A percentile compares a stretch with the other conserved stretches of the same genome.
Evolutionary conservation across 2,797 vertebrate genomes (phyloP).

Genomic region (Accipiter superciliosus): DNA sequence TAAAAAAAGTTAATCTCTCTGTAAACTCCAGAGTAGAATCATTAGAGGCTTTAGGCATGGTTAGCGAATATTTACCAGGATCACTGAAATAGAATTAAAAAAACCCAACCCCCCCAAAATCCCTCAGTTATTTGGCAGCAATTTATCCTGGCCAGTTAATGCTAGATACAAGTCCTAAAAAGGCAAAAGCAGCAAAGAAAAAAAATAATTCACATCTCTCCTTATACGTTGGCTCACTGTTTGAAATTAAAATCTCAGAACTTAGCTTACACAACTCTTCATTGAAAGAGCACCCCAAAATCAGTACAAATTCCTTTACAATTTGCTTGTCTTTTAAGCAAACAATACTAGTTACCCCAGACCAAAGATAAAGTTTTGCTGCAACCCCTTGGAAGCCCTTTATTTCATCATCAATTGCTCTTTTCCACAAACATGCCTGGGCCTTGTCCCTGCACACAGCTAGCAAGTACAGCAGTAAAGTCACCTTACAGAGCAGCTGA

Average conservation of each 20-base stretch:
- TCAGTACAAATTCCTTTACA: not conserved
- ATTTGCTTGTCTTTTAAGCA: not conserved
- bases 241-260: not conserved
- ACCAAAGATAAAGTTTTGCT: not conserved
- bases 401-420: not conserved
- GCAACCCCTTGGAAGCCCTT: not conserved
- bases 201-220: not conserved
- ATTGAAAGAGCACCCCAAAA: not conserved
- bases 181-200: not conserved
- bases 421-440: not conserved
- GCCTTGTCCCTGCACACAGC: not conserved
- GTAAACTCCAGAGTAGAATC: not conserved
- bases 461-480: not conserved
- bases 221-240: not conserved
- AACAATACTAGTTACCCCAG: not conserved
- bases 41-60: not conserved
- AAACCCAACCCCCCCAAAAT: fast-evolving
- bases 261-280: not conserved
- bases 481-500: not conserved
- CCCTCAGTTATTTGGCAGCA: not conserved
- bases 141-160: not conserved
- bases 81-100: not conserved
- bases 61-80: not conserved
- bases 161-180: not conserved
- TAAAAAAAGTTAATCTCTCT: not conserved